Evolutionary conservation across 1,140 invertebrate genomes (phyloP), one percentile per base, ranked within the genome.

Genomic region (Trypoxylus dichotomus): DNA sequence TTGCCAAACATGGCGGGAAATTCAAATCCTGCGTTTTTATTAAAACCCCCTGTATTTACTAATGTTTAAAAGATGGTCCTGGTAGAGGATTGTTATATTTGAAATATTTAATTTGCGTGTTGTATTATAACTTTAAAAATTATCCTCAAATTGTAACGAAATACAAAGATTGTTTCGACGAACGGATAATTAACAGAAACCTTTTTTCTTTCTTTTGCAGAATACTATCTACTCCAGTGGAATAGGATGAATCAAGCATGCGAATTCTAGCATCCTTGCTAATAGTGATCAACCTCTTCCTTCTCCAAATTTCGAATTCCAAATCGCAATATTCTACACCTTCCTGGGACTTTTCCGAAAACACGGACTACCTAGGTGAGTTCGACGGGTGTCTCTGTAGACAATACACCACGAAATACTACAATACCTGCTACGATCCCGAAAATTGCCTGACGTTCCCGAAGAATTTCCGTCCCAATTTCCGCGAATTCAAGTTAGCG

Each of bases 361-460:
- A 6, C 6, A 47, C 43, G 19, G 13, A 25, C 3, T 63, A 11
- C 19, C 3, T 24, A 3, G 25, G 21, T 3, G 13, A 63, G 5
- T 63, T 24, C 25, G 6, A 27, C 60, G 84, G 83, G 6, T 85
- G 84, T 54, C 41, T 80, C 10, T 85, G 84, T 74, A 72, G 80
- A 7, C 79, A 80, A 54, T 75, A 72, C 15, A 58, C 54, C 75
- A 21, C 71, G 76, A 13, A 60, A 37, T 8, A 75, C 19, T 83
- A 80, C 60, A 75, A 78, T 6, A 75, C 82, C n/a, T 85, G 84
- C 71, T 85, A 77, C 58, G 83, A 81, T 21, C 76, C 81, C 19
- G 78, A 71, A 10, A 58, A 29, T 11, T 85, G 84, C 60, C 75
- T 24, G 15, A 25, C 19, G 11, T 81, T 84, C 54, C 82, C 84